Conservation (phyloP, 2,113 vertebrate species). For the Amphiprion ocellaris region DNA sequence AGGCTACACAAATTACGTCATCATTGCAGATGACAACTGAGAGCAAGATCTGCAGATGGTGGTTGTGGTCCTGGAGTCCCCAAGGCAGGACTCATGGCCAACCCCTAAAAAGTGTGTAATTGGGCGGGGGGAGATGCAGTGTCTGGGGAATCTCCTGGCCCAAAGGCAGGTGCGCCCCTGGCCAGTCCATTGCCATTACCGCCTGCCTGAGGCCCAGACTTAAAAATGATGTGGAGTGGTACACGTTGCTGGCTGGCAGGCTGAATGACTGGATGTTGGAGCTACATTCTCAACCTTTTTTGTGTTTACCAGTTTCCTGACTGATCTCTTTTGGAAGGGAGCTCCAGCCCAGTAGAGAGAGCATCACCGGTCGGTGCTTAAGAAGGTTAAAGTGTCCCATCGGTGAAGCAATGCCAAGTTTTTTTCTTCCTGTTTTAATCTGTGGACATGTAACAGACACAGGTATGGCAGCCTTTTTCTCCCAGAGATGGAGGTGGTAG, state of each 20-base stretch:
- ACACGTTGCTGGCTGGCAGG: constrained; percentile 16
- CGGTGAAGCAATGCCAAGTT: constrained; percentile 10
- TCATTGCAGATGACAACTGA: constrained; percentile 41
- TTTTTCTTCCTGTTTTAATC: background rate
- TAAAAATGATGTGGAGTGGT: constrained; percentile 51
- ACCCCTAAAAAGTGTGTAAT: constrained; percentile 67
- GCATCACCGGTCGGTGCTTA: constrained; percentile 3
- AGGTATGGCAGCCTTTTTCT: background rate
- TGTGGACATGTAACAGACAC: constrained; percentile 3
- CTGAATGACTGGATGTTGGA: constrained; percentile 16
- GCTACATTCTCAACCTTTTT: constrained; percentile 29
- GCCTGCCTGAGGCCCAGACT: constrained; percentile 43
- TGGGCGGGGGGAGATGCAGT: constrained; percentile 50
- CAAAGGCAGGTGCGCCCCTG: constrained; percentile 63
- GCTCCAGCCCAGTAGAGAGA: constrained; percentile 1
- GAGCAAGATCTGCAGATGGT: constrained; percentile 58
- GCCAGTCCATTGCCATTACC: constrained; percentile 57
- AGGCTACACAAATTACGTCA: constrained; percentile 46
- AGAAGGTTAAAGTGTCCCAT: constrained; percentile 5
- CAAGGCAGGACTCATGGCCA: constrained; percentile 45
- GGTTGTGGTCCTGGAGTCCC: constrained; percentile 39
- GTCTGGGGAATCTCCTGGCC: constrained; percentile 59
- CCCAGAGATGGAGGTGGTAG: background rate
- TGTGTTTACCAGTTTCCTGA: constrained; percentile 5
- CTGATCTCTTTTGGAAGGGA: constrained; percentile 13